Base-by-base conservation (phyloP, 2,113 vertebrate species). In the Malurus melanocephalus region DNA sequence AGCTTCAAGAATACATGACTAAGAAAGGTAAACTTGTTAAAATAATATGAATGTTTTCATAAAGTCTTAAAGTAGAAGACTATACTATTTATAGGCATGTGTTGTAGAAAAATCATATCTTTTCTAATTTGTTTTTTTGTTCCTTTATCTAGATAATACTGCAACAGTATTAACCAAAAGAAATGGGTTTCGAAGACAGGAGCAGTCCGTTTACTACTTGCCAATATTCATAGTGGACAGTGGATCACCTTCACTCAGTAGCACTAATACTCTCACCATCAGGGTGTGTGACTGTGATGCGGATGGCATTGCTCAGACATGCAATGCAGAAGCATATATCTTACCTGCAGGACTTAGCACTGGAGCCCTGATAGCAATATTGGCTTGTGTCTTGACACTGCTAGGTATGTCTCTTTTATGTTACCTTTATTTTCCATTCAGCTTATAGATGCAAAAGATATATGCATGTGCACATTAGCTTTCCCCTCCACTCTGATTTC, bases 231-330 rank as follows among this genome's bases (percentile, higher is more conserved):
- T 99, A 16, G 96, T 98, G 96, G 99, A 99, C 97, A 99, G 98
- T 9, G 99, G 99, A 13, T 98, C 97, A 9, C 99, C 99, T 5
- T 97, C 98, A 0, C 97, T 99, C 35, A 99, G 99, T 95, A 99
- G 99, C 96, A 99, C 99, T 51, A 99, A 99, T 87, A 99, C 98
- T 1, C 98, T 99, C 23, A 98, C 98, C 6, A 98, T 99, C 87
- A 98, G 98, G 1, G 99, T 99, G 66, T 99, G 99, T 33, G 98
- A 99, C 59, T 99, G 99, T 16, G 98, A 98, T 49, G 92, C 96
- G 0, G 98, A 99, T 5, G 98, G 98, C 5, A 86, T 97, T n/a
- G 98, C 98, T 60, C 97, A 98, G 94, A 98, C 98, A 3, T 99
- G 99, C 79, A 99, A 98, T 16, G 98, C 98, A 0, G 98, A 99